phyloP scores from a whole-genome alignment of 1,140 invertebrate genomes.

The Probaryconus sp. region DNA sequence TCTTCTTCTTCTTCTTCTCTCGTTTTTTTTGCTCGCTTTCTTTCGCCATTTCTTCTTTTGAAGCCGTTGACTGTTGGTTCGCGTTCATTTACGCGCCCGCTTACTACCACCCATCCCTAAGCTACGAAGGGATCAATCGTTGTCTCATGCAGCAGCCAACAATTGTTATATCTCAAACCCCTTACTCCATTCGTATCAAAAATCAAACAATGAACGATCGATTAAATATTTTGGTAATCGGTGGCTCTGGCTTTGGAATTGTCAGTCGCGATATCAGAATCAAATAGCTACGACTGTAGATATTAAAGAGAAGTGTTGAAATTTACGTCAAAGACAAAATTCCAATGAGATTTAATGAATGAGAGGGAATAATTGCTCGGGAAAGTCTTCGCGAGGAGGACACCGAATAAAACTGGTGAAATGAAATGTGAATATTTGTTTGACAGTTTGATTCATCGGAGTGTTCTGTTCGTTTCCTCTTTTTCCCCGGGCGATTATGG shows the following conservation, averaged over 20 bases:
- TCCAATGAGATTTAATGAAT: slow-evolving; percentile 18
- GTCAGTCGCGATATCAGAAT: no score
- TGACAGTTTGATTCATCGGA: slow-evolving; percentile 39
- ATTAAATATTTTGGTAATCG: no score
- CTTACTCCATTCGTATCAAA: no score
- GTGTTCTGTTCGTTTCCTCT: slow-evolving; percentile 10
- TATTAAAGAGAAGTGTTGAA: no score
- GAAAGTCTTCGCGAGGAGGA: background rate
- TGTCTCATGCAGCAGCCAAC: no score
- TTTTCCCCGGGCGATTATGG: background rate
- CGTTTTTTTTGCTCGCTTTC: slow-evolving; percentile 15
- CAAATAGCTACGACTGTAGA: no score
- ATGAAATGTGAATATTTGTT: slow-evolving; percentile 36
- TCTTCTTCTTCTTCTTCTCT: slow-evolving; percentile 23
- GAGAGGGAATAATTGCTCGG: background rate
- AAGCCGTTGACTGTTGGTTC: slow-evolving; percentile 45
- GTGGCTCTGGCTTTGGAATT: no score
- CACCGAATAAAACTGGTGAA: slow-evolving; percentile 7
- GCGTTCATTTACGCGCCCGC: slow-evolving; percentile 46
- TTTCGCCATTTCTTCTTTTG: slow-evolving; percentile 26
- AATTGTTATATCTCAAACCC: no score
- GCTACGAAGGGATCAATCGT: slow-evolving; percentile 32
- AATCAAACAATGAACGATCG: no score
- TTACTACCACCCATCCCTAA: slow-evolving; percentile 32
- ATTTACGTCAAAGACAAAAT: slow-evolving; percentile 5